Base-by-base conservation (phyloP, 2,888 invertebrate species). In the Spodoptera exigua region DNA sequence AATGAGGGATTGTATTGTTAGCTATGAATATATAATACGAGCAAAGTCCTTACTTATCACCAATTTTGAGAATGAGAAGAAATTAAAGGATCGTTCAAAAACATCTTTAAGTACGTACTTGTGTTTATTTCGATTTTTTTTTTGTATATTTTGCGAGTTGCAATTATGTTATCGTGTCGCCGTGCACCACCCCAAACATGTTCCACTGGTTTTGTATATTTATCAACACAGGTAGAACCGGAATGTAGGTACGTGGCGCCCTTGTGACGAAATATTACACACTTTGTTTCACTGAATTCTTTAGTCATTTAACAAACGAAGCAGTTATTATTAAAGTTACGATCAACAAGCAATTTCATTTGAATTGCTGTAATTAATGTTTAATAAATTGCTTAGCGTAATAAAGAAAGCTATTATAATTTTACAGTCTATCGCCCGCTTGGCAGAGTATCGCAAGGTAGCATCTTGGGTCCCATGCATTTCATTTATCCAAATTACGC, bases 201-300 rank as follows among this genome's bases (percentile, higher is more conserved):
- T 71, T 74, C 17, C 57, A 47, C 74, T 53, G 75, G 74, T 71
- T 71, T 55, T 41, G 54, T 54, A 53, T 73, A 53, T 73, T 72
- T 72, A 69, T 71, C 70, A 60, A 62, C 43, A 21, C 57, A 52
- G 54, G 64, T 61, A 54, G 59, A 62, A 75, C 65, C 75, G 69
- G 72, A 16, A 55, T 56, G 35, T 44, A 53, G 56, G 40, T 56
- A 64, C 44, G 17, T 43, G 39, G 37, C 41, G 14, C 32, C 11
- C 32, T 37, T 18, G 60, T 73, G 65, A 73, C 70, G 52, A 69
- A 73, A 72, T 69, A 53, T 55, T 58, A n/a, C n/a, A 48, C 18
- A 55, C 40, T 58, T 47, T 37, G 55, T 39, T 41, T 57, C 44
- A 45, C 16, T 18, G 41, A 14, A 46, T 44, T 13, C 36, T 41